Percentiles rank a stretch among this genome's conserved stretches.
Evolutionary conservation across 2,797 vertebrate species (phyloP).

Genomic region (Urophycis tenuis): DNA sequence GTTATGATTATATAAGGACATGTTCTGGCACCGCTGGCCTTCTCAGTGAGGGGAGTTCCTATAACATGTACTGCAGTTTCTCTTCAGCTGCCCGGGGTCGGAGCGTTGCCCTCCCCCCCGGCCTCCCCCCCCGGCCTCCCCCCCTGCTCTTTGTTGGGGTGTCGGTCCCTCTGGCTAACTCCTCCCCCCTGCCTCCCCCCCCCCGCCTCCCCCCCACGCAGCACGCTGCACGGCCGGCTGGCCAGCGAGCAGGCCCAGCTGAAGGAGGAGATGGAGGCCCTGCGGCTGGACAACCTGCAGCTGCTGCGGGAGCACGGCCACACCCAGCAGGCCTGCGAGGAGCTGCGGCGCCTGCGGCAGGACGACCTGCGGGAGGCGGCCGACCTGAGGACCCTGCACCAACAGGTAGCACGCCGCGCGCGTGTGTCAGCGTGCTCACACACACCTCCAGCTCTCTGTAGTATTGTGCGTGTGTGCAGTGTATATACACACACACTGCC

Average conservation of each 20-base stretch:
- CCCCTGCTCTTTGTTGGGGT: too few relatives aligned
- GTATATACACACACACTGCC: slow-evolving; percentile 4
- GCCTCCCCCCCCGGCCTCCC: neutral
- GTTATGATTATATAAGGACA: neutral
- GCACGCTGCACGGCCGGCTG: slow-evolving; percentile 83
- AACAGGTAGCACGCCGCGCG: slow-evolving; percentile 75
- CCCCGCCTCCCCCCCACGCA: slow-evolving; percentile 57
- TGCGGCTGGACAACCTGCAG: slow-evolving; percentile 85
- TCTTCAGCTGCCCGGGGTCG: neutral
- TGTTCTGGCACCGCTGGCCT: neutral
- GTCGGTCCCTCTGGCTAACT: neutral
- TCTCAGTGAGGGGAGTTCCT: neutral
- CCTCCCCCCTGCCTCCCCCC: too few relatives aligned
- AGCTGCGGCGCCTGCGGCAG: slow-evolving; percentile 84
- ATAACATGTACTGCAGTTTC: neutral
- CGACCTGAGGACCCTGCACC: slow-evolving; percentile 85
- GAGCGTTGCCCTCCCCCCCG: neutral
- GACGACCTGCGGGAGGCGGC: slow-evolving; percentile 87
- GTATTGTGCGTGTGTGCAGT: too few relatives aligned
- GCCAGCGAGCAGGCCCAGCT: slow-evolving; percentile 83
- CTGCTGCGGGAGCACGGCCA: slow-evolving; percentile 85
- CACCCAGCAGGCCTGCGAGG: slow-evolving; percentile 87
- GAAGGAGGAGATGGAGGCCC: slow-evolving; percentile 85
- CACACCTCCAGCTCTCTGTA: too few relatives aligned
- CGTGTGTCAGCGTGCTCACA: too few relatives aligned